phyloP scores from a whole-genome alignment of 2,888 invertebrate species.

The Cryptus armator region DNA sequence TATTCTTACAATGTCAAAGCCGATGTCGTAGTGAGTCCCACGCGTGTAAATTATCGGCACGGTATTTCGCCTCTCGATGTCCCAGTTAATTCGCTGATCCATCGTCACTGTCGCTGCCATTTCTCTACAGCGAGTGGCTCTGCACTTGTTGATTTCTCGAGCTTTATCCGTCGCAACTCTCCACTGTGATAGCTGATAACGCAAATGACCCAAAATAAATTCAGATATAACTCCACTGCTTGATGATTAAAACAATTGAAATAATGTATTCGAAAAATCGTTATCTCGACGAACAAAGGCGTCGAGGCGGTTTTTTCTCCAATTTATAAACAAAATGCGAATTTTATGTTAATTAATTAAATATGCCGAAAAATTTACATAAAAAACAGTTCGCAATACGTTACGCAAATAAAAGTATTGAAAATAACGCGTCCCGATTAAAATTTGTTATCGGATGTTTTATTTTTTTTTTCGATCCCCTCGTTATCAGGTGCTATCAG shows the following conservation, averaged over 20 bases:
- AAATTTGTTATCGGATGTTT: background rate
- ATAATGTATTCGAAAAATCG: background rate
- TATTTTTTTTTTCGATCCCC: background rate
- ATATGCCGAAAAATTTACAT: background rate
- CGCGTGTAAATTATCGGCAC: constrained; percentile 92
- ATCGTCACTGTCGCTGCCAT: constrained; percentile 56
- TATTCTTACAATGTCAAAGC: constrained; percentile 92
- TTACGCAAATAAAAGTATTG: background rate
- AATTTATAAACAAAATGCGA: too few species aligned
- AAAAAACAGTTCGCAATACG: background rate
- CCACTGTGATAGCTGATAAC: background rate
- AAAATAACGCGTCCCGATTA: too few species aligned
- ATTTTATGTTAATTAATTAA: too few species aligned
- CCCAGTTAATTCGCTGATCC: constrained; percentile 55
- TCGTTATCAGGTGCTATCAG: background rate
- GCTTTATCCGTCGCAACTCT: constrained; percentile 5
- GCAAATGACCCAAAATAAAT: background rate
- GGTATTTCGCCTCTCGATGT: constrained; percentile 86
- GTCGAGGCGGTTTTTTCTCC: too few species aligned
- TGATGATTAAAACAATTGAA: background rate
- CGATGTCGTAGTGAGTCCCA: constrained; percentile 95
- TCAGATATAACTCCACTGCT: background rate
- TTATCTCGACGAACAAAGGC: background rate
- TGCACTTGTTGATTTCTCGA: background rate
- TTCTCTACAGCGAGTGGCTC: background rate